phyloP scores from a whole-genome alignment of 2,797 vertebrate genomes.

The Poecilia velifera region DNA sequence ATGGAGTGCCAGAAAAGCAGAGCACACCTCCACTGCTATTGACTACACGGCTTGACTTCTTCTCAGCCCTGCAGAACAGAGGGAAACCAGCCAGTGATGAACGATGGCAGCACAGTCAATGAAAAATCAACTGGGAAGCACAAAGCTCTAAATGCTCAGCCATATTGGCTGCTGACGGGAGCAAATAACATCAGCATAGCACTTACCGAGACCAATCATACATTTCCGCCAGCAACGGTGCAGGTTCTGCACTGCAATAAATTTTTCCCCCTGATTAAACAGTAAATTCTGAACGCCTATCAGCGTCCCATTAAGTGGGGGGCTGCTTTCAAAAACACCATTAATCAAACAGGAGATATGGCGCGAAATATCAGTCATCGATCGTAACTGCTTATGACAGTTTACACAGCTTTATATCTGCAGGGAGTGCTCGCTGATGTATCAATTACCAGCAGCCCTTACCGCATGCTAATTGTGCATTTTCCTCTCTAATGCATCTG shows the following conservation, averaged over 20 bases:
- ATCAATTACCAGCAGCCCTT: constrained; percentile 94
- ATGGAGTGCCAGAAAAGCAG: constrained; percentile 51
- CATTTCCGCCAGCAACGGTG: constrained; percentile 75
- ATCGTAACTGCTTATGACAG: constrained; percentile 99
- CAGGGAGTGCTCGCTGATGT: constrained; percentile 94
- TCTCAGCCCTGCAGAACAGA: constrained; percentile 62
- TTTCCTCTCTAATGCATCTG: constrained; percentile 99
- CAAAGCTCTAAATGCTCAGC: constrained; percentile 84
- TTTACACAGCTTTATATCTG: constrained; percentile 99
- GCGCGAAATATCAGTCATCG: constrained; percentile 95
- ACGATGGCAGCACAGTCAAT: constrained; percentile 84
- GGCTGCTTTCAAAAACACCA: constrained; percentile 92
- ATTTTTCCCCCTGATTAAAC: constrained; percentile 97
- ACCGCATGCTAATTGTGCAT: constrained; percentile 98
- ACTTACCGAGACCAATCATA: constrained; percentile 84
- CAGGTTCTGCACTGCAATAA: constrained; percentile 78
- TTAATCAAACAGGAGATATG: constrained; percentile 94
- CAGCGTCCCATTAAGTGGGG: constrained; percentile 93
- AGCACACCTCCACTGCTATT: constrained; percentile 54
- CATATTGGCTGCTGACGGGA: constrained; percentile 86
- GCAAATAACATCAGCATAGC: constrained; percentile 84
- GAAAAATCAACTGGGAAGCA: constrained; percentile 84
- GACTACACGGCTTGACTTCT: constrained; percentile 57
- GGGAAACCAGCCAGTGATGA: constrained; percentile 79
- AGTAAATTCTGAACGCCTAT: constrained; percentile 98